Evolutionary conservation across 2,797 vertebrate genomes (phyloP).

Genomic region (Pseudopleuronectes americanus): DNA sequence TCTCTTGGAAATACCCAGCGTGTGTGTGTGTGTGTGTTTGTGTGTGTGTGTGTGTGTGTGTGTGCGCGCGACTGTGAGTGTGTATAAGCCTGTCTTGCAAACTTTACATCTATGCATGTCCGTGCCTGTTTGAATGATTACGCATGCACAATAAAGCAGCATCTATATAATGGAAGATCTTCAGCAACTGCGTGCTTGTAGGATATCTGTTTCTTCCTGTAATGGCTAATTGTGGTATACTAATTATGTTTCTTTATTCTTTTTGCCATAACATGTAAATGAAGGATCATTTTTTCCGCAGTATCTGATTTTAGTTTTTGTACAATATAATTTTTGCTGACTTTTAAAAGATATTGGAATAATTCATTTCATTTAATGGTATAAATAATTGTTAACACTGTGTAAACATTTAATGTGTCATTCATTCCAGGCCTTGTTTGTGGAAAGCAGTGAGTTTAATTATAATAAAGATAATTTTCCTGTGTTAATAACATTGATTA

Average conservation of each 20-base stretch:
- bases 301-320: too few species aligned
- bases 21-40: slow-evolving; percentile 20
- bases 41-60: slow-evolving; percentile 24
- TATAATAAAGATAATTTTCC: background rate
- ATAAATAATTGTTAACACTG: too few species aligned
- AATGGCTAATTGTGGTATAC: background rate
- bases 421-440: too few species aligned
- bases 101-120: slow-evolving; percentile 48
- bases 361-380: too few species aligned
- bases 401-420: background rate
- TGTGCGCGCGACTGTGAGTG: slow-evolving; percentile 13
- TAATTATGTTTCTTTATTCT: too few species aligned
- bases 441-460: too few species aligned
- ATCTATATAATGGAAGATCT: slow-evolving; percentile 33
- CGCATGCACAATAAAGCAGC: slow-evolving; percentile 26
- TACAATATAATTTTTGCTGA: too few species aligned
- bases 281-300: too few species aligned
- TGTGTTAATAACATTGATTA: background rate
- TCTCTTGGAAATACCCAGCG: slow-evolving; percentile 75
- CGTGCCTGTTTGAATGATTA: slow-evolving; percentile 38
- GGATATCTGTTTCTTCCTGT: slow-evolving; percentile 34
- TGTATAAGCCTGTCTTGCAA: slow-evolving; percentile 18
- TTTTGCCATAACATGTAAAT: too few species aligned
- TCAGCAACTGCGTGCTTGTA: slow-evolving; percentile 19
- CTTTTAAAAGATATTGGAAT: too few species aligned